Base-by-base conservation (phyloP, 2,888 invertebrate genomes). In the Tenthredo scrophulariae region DNA sequence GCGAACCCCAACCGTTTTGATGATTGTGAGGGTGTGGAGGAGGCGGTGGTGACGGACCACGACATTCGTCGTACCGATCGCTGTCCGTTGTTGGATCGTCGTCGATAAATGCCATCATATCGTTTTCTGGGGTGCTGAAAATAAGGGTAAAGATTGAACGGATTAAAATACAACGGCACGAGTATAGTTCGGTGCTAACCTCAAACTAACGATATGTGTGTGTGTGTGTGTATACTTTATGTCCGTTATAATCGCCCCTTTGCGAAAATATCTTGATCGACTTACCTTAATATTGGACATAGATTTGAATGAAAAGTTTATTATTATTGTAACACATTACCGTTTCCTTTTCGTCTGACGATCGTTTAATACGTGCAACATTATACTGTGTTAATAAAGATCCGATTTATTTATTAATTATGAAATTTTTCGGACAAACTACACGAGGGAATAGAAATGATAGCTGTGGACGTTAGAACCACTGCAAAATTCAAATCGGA, bases 41-140 rank as follows among this genome's bases (percentile, higher is more conserved):
- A 87, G 90, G 87, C n/a, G 90, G 89, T 18, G 92, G 90, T 43
- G 91, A 88, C 37, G 90, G 89, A 29, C 95, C 95, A 87, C 95
- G 94, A 88, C 95, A 95, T 88, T 95, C 92, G 1, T 92, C 90
- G 62, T 90, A 88, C 29, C 91, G 90, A 80, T 90, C 90, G 50
- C 92, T 91, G 43, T 91, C 95, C 85, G 95, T 95, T 37, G 94
- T 94, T n/a, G 95, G 95, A 91, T 96, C 95, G 22, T 97, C 97
- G 92, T 97, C 97, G 87, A 97, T 97, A 89, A 97, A 97, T 43
- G 96, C 96, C 95, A 97, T 95, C 88, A 96, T 94, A 91, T 97
- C 97, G 86, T 96, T 95, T 91, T 97, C 97, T 0, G 97, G 93
- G 4, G 93, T 93, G 84, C 93, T 93, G 85, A 9, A 84, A 29